phyloP scores from a whole-genome alignment of 2,113 vertebrate species.

The Cygnus atratus region DNA sequence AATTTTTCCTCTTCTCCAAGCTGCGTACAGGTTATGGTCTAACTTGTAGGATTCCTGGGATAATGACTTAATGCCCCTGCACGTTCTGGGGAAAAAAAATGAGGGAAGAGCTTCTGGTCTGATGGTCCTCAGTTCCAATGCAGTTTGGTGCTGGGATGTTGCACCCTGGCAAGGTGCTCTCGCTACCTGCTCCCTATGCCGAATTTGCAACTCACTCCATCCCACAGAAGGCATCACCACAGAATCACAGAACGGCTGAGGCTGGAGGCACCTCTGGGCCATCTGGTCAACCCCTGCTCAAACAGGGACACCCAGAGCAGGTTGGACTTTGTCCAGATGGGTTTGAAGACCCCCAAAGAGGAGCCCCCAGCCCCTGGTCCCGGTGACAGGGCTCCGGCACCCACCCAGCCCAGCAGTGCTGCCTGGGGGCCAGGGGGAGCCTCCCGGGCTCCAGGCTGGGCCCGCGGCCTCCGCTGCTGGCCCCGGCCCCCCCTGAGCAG shows the following conservation, averaged over 20 bases:
- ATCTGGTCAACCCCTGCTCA: not conserved
- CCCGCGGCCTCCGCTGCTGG: not conserved
- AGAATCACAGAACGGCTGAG: too few species aligned
- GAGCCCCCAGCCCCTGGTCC: too few species aligned
- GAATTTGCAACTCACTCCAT: rapidly evolving
- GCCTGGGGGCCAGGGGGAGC: not conserved
- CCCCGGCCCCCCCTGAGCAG: not conserved
- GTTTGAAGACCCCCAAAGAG: too few species aligned
- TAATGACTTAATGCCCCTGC: not conserved
- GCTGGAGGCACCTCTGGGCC: not conserved
- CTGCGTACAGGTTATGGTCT: not conserved
- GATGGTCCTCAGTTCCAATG: rapidly evolving
- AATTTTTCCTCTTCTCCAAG: not conserved
- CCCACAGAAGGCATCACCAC: not conserved
- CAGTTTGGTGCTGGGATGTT: not conserved
- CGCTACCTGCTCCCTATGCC: rapidly evolving
- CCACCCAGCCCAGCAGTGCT: not conserved
- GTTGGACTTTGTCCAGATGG: too few species aligned
- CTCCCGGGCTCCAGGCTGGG: not conserved
- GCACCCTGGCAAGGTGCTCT: rapidly evolving
- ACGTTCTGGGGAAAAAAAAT: not conserved
- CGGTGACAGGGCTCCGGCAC: too few species aligned
- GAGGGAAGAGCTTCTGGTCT: rapidly evolving
- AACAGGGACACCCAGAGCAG: too few species aligned
- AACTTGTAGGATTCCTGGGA: not conserved